These are phyloP conservation scores for Drosophila rufa DNA, from an alignment of 1,140 invertebrate genomes.

Conservation along the genomic window DNA sequence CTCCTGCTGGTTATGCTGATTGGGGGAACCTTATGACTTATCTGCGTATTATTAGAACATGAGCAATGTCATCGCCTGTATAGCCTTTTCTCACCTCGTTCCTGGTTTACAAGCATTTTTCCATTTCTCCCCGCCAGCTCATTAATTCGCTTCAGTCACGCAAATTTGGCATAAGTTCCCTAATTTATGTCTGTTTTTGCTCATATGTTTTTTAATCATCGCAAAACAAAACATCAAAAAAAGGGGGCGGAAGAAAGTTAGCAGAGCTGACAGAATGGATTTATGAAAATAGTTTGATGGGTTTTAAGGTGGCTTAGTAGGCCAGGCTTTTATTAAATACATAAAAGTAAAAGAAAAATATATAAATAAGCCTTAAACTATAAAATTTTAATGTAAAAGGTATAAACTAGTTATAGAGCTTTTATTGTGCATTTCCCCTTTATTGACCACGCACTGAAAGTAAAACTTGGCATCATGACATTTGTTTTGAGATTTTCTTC, in stretches of 20 bases:
- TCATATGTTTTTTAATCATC: constrained; percentile 64
- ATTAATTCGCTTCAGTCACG: constrained; percentile 58
- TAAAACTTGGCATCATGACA: background rate
- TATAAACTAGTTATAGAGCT: background rate
- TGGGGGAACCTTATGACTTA: constrained; percentile 47
- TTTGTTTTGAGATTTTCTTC: background rate
- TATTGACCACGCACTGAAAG: background rate
- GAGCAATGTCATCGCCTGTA: constrained; percentile 59
- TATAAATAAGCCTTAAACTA: no score
- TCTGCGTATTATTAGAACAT: constrained; percentile 65
- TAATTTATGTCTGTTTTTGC: constrained; percentile 57
- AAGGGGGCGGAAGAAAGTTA: background rate
- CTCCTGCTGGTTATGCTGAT: constrained; percentile 17
- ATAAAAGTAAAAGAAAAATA: no score
- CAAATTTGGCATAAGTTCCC: constrained; percentile 63
- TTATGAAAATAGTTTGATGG: constrained; percentile 10
- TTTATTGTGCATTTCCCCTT: background rate
- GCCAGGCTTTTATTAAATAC: background rate
- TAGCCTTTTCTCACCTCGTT: constrained; percentile 50
- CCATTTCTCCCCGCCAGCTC: constrained; percentile 1
- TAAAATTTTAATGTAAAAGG: background rate
- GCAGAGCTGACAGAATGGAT: constrained; percentile 12
- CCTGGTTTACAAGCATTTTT: constrained; percentile 21
- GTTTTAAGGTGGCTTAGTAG: constrained; percentile 19
- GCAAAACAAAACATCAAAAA: constrained; percentile 1